These are phyloP conservation scores for Limnodromus scolopaceus DNA, from an alignment of 2,797 vertebrate genomes.

Conservation along the genomic window DNA sequence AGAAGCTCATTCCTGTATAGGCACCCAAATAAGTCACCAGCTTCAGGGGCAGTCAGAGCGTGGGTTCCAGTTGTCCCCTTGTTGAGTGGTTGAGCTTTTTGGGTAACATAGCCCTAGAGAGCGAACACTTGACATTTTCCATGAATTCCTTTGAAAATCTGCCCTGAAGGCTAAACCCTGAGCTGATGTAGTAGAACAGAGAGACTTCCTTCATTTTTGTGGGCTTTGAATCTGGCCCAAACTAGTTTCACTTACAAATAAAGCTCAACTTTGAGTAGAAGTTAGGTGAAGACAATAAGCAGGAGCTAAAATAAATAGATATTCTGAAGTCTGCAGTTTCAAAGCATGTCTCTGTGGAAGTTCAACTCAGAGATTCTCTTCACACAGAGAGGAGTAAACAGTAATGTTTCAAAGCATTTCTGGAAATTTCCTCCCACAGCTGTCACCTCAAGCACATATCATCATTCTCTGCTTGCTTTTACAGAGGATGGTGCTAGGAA, in stretches of 20 bases:
- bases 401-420: constrained; percentile 5
- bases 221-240: background rate
- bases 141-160: background rate
- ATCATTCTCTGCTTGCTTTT: background rate
- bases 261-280: background rate
- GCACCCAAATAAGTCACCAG: background rate
- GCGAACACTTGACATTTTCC: background rate
- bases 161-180: background rate
- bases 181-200: background rate
- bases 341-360: background rate
- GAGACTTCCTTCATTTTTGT: background rate
- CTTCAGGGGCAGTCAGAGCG: background rate
- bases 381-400: background rate
- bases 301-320: background rate
- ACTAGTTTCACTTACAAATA: background rate
- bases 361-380: background rate
- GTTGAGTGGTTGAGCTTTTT: background rate
- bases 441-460: background rate
- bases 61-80: background rate
- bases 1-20: background rate
- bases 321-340: background rate
- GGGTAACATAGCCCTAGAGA: background rate
- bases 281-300: background rate
- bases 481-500: background rate
- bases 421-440: background rate